These are phyloP conservation scores for Ellobium chinense DNA, from an alignment of 2,888 invertebrate species.

Conservation along the genomic window DNA sequence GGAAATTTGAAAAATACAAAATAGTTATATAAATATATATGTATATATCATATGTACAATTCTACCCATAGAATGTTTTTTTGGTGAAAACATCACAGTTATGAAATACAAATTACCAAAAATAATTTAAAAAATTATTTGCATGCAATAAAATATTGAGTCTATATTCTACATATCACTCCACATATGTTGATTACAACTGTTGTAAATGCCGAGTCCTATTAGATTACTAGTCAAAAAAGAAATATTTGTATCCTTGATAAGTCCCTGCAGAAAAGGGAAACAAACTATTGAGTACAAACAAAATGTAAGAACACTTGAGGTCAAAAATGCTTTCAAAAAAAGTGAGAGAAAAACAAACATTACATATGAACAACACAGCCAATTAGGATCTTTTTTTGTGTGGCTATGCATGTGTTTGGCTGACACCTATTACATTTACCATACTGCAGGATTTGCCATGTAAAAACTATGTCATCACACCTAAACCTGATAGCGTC, in stretches of 20 bases:
- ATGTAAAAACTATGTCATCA: too few species aligned
- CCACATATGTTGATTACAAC: constrained; percentile 45
- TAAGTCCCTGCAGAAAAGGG: constrained; percentile 32
- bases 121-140: constrained; percentile 54
- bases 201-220: constrained; percentile 21
- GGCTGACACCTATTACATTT: too few species aligned
- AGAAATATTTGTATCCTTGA: constrained; percentile 15
- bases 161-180: constrained; percentile 62
- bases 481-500: too few species aligned
- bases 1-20: constrained; percentile 45
- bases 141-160: constrained; percentile 62
- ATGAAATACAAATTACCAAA: constrained; percentile 57
- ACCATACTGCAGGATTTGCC: too few species aligned
- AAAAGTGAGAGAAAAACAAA: background rate
- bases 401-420: too few species aligned
- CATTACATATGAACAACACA: too few species aligned
- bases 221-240: constrained; percentile 19
- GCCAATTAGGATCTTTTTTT: too few species aligned
- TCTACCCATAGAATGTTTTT: constrained; percentile 53
- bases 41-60: constrained; percentile 44
- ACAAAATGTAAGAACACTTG: constrained; percentile 16
- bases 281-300: constrained; percentile 25
- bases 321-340: background rate
- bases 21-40: constrained; percentile 41
- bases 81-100: constrained; percentile 62